Conservation (phyloP, 2,113 vertebrate genomes). For the Silurus glanis region DNA sequence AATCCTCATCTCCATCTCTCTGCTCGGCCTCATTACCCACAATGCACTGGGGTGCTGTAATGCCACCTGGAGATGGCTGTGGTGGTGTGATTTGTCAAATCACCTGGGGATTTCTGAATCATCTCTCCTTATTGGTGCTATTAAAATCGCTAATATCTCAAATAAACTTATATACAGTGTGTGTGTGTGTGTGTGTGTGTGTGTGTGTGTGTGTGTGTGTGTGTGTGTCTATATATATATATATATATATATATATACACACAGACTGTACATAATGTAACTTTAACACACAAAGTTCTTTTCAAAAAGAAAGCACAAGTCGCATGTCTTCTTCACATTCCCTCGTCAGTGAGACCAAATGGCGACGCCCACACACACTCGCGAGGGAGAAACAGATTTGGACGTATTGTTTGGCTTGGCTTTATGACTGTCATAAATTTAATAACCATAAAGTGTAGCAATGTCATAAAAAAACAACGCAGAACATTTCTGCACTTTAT, state of each 20-base stretch:
- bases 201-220: too few species aligned
- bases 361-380: constrained; percentile 26
- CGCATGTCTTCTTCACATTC: constrained; percentile 2
- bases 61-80: background rate
- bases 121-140: background rate
- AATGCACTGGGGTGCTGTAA: background rate
- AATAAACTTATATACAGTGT: too few species aligned
- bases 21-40: constrained; percentile 20
- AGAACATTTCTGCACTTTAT: background rate
- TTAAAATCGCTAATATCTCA: too few species aligned
- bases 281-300: background rate
- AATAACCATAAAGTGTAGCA: background rate
- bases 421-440: constrained; percentile 20
- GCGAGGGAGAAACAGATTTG: constrained; percentile 5
- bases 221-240: background rate
- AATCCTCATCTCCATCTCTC: background rate
- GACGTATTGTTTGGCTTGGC: constrained; percentile 16
- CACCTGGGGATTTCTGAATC: background rate
- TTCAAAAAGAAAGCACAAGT: background rate
- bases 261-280: background rate
- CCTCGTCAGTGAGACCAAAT: constrained; percentile 24
- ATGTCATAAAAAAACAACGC: constrained; percentile 4
- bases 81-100: background rate
- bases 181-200: too few species aligned
- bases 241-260: background rate